Percentiles rank a stretch among this genome's conserved stretches.
Conservation (phyloP, 2,797 vertebrate species). For the Cyclura pinguis region DNA sequence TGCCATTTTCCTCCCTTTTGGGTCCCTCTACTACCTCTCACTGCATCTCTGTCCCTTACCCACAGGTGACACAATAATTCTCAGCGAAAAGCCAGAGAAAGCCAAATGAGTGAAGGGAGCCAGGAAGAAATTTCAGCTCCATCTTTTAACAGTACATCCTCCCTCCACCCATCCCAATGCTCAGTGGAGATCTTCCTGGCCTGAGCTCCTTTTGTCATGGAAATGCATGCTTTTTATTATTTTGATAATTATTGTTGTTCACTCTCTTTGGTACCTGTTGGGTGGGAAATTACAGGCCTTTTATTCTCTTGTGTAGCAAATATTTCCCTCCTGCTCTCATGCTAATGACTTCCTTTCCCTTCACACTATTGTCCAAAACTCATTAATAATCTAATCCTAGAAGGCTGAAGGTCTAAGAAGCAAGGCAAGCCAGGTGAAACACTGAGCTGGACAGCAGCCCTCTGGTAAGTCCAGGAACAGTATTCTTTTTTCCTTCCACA, state of each 20-base stretch:
- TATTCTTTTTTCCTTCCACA: not conserved
- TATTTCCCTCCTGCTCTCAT: slow-evolving; percentile 18
- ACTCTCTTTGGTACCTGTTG: slow-evolving; percentile 28
- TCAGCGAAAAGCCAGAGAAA: not conserved
- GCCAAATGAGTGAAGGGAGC: not conserved
- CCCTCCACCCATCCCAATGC: slow-evolving; percentile 5
- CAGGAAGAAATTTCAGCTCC: not conserved
- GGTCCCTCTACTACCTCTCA: not conserved
- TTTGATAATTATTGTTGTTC: slow-evolving; percentile 45
- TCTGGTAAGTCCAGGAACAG: not conserved
- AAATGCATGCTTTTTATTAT: slow-evolving; percentile 16
- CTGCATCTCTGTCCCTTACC: not conserved
- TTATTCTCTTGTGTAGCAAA: slow-evolving; percentile 35
- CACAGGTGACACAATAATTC: not conserved
- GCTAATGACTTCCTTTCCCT: slow-evolving; percentile 26
- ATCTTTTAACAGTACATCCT: not conserved
- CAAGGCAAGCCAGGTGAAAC: not conserved
- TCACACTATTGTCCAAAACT: slow-evolving; percentile 13
- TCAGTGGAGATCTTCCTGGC: slow-evolving; percentile 9
- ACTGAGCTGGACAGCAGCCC: not conserved
- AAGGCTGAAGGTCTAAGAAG: not conserved
- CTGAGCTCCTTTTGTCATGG: not conserved
- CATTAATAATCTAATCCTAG: slow-evolving; percentile 21
- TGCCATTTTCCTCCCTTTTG: not conserved
- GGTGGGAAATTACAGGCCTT: slow-evolving; percentile 49